Evolutionary conservation across 2,797 vertebrate genomes (phyloP), one percentile per base, ranked within the genome.

Genomic region (Anisognathus igniventris): DNA sequence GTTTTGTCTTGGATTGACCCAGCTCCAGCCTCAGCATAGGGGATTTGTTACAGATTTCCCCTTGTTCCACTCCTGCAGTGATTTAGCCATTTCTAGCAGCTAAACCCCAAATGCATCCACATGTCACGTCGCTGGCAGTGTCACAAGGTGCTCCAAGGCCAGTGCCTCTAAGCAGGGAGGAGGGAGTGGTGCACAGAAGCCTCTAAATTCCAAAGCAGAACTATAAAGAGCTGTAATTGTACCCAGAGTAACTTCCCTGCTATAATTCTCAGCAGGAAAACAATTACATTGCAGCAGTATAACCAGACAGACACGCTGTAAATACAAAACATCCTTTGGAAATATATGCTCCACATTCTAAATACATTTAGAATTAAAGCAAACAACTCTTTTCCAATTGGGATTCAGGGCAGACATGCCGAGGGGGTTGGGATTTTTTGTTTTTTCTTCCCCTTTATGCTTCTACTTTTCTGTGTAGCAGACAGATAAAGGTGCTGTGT

Each of bases 231-330:
- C 96, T 96, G 92, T 98, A 98, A 98, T 97, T 74, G 92, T 93
- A 96, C 97, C 97, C 97, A 97, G 92, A 97, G 97, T 97, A 97
- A 98, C 97, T 98, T 97, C 96, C 68, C 91, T 95, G 96, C 95
- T 96, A 93, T 98, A 97, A 98, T 96, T 98, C 97, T 97, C 97
- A 98, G 97, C 97, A 98, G 97, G 97, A 97, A 98, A 97, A 98
- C 97, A 97, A 98, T 98, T 97, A 97, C 94, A 96, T 71, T 98
- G 96, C 95, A 95, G 95, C 90, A 93, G 7, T 96, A 94, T 97
- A 98, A 98, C 96, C 92, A 96, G 95, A 96, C 82, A 97, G 97
- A 97, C 95, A 97, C 7, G 91, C 96, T 97, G 97, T 98, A 98
- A 98, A 98, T 98, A 98, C 96, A 98, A 97, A 98, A 97, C 95